phyloP scores from a whole-genome alignment of 2,797 vertebrate genomes.

The Peromyscus attwateri region DNA sequence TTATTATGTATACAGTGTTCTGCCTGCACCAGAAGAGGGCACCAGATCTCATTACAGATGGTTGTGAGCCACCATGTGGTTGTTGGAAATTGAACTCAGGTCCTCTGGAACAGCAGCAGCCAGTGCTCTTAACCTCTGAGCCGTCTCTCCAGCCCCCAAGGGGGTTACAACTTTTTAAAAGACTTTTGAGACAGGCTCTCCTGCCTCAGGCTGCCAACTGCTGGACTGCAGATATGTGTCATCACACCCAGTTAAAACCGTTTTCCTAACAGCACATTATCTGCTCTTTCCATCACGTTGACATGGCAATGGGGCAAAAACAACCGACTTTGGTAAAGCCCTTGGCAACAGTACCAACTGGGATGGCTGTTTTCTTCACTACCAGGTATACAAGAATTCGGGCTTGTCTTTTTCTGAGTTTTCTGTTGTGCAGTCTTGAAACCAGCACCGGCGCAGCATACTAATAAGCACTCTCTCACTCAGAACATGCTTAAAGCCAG shows the following conservation, averaged over 20 bases:
- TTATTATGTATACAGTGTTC: too few relatives aligned
- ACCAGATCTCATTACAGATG: too few relatives aligned
- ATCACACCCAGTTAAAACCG: not conserved
- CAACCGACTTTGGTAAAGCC: not conserved
- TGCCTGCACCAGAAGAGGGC: too few relatives aligned
- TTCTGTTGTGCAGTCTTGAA: not conserved
- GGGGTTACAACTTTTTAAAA: too few relatives aligned
- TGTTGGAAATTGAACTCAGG: too few relatives aligned
- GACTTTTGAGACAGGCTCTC: not conserved
- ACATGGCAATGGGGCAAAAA: not conserved
- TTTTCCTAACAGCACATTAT: conserved; percentile 16
- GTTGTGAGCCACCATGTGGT: too few relatives aligned
- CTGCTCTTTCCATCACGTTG: conserved; percentile 1
- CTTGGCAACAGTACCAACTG: not conserved
- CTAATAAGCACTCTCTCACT: not conserved
- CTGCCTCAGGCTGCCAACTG: not conserved
- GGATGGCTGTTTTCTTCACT: not conserved
- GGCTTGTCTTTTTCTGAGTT: not conserved
- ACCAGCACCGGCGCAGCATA: not conserved
- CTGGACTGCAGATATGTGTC: not conserved
- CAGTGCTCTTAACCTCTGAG: too few relatives aligned
- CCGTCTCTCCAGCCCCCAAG: too few relatives aligned
- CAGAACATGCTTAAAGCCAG: not conserved
- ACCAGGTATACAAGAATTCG: not conserved
- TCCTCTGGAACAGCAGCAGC: too few relatives aligned